Percentiles rank a stretch among this genome's conserved stretches.
phyloP scores from a whole-genome alignment of 2,888 invertebrate genomes.

The Crossocerus cetratus region DNA sequence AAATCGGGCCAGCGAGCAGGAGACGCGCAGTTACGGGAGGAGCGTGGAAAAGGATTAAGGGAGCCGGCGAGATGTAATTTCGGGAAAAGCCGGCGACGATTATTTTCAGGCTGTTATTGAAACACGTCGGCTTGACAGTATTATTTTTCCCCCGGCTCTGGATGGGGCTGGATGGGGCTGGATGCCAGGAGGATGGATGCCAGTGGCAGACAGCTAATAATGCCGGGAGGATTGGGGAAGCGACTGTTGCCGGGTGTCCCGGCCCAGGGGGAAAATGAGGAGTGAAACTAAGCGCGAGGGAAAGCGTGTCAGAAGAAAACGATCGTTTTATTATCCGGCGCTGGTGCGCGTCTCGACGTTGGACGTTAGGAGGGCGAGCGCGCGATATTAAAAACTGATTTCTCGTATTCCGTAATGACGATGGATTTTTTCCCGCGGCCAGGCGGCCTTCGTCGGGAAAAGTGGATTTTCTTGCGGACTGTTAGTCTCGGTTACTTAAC shows the following conservation, averaged over 20 bases:
- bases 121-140: constrained; percentile 31
- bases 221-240: neutral
- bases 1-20: neutral
- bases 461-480: no score
- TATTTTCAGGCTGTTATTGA: constrained; percentile 43
- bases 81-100: constrained; percentile 13
- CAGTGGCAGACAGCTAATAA: neutral
- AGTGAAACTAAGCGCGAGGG: neutral
- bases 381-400: no score
- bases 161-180: neutral
- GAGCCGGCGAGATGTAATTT: neutral
- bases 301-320: neutral
- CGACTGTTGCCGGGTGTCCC: neutral
- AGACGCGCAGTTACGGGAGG: neutral
- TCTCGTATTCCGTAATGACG: no score
- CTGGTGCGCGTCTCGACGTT: neutral
- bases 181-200: neutral
- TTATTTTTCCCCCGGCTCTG: constrained; percentile 24
- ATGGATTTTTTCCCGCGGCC: no score
- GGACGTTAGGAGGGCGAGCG: no score
- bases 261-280: neutral
- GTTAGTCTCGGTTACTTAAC: no score
- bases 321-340: neutral
- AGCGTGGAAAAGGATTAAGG: neutral
- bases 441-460: no score